Evolutionary conservation across 1,140 invertebrate species (phyloP).

Genomic region (Eriosoma lanigerum): DNA sequence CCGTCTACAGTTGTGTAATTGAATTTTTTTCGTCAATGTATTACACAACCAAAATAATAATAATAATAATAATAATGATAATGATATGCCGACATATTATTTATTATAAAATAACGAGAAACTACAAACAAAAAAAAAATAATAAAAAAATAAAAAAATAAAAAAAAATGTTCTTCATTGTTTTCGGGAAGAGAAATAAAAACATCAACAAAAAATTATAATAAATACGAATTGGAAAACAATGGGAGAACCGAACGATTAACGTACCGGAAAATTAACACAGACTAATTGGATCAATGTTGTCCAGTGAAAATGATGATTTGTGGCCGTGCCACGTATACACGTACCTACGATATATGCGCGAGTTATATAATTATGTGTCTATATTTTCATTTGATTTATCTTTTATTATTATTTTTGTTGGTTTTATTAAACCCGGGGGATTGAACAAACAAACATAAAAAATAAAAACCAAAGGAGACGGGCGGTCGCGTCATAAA

Average conservation of each 20-base stretch:
- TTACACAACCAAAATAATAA: too few relatives aligned
- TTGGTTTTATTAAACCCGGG: conserved; percentile 5
- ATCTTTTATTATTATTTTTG: conserved; percentile 38
- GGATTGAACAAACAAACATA: not conserved
- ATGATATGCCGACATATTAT: too few relatives aligned
- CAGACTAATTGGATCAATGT: conserved; percentile 30
- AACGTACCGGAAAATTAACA: conserved; percentile 37
- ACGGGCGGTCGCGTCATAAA: too few relatives aligned
- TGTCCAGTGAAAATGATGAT: conserved; percentile 19
- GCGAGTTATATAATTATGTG: not conserved
- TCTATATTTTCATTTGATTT: conserved; percentile 28
- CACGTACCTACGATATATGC: not conserved
- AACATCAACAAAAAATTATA: not conserved
- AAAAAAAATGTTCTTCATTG: too few relatives aligned
- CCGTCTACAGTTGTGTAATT: too few relatives aligned
- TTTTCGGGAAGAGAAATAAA: too few relatives aligned
- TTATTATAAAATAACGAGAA: too few relatives aligned
- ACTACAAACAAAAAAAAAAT: too few relatives aligned
- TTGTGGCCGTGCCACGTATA: not conserved
- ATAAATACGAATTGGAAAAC: conserved; percentile 7
- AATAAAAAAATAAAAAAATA: too few relatives aligned
- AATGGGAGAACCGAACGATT: conserved; percentile 4
- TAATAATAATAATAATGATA: too few relatives aligned
- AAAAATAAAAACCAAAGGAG: too few relatives aligned
- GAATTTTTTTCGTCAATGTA: too few relatives aligned